Evolutionary conservation across 2,888 invertebrate species (phyloP).

Genomic region (Poecilus cupreus): DNA sequence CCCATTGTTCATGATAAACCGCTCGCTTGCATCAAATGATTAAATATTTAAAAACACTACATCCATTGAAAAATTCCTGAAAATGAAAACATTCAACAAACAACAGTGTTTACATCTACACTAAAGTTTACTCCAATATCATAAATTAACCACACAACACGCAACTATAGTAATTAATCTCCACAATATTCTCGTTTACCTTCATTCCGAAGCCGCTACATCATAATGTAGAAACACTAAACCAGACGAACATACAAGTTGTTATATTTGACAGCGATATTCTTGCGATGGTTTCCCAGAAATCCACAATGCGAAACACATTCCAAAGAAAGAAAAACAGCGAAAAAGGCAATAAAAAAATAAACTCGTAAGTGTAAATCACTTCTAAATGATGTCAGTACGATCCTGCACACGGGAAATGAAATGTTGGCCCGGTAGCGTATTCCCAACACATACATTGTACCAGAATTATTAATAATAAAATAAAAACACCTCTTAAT

Average conservation of each 20-base stretch:
- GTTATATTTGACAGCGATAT: slow-evolving; percentile 33
- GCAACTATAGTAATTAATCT: neutral
- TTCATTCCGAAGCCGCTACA: neutral
- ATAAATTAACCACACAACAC: neutral
- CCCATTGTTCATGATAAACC: too few relatives aligned
- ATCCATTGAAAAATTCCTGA: too few relatives aligned
- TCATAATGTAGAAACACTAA: neutral
- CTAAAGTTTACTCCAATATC: neutral
- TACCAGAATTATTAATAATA: too few relatives aligned
- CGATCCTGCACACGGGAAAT: slow-evolving; percentile 15
- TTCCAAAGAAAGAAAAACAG: slow-evolving; percentile 8
- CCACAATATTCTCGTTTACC: slow-evolving; percentile 20
- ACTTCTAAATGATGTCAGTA: slow-evolving; percentile 12
- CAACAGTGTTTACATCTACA: too few relatives aligned
- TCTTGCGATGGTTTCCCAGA: slow-evolving; percentile 29
- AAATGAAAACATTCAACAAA: too few relatives aligned
- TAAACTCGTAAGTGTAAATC: neutral
- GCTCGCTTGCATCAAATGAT: too few relatives aligned
- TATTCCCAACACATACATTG: neutral
- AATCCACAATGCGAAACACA: slow-evolving; percentile 12
- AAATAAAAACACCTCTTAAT: too few relatives aligned
- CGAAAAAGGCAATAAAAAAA: slow-evolving; percentile 14
- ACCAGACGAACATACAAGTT: neutral
- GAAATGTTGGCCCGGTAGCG: neutral
- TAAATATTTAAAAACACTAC: too few relatives aligned